Percentiles rank a stretch among this genome's conserved stretches.
These are phyloP conservation scores for Anas flavirostris DNA, from an alignment of 2,797 vertebrate species.

Conservation along the genomic window DNA sequence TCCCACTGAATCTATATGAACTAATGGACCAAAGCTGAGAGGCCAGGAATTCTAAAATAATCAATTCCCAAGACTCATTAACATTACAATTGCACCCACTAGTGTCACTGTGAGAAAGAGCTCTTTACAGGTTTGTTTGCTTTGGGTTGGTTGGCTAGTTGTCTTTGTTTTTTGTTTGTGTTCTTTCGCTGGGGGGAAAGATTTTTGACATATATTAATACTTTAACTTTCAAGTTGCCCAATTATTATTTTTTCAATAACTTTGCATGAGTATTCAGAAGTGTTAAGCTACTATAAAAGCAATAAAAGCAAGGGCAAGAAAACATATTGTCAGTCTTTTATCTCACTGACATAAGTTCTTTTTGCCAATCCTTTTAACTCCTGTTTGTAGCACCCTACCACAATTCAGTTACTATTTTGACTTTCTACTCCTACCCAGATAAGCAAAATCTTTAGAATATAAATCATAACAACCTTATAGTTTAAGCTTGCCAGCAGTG, in stretches of 20 bases:
- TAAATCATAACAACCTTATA: neutral
- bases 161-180: neutral
- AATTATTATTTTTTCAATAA: neutral
- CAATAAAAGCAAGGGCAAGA: neutral
- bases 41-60: slow-evolving; percentile 68
- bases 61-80: slow-evolving; percentile 71
- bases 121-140: neutral
- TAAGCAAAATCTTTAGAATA: neutral
- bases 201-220: neutral
- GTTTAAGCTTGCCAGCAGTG: neutral
- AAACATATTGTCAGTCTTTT: neutral
- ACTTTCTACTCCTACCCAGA: neutral
- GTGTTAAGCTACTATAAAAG: neutral
- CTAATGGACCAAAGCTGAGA: slow-evolving; percentile 76
- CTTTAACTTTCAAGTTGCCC: neutral
- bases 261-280: neutral
- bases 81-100: slow-evolving; percentile 54
- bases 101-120: neutral
- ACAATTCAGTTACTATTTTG: neutral
- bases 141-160: neutral
- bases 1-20: slow-evolving; percentile 73
- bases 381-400: neutral
- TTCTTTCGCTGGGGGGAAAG: rapidly evolving
- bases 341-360: neutral
- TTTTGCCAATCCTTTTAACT: neutral